Conservation (phyloP, 2,797 vertebrate genomes). For the Danio albolineatus region DNA sequence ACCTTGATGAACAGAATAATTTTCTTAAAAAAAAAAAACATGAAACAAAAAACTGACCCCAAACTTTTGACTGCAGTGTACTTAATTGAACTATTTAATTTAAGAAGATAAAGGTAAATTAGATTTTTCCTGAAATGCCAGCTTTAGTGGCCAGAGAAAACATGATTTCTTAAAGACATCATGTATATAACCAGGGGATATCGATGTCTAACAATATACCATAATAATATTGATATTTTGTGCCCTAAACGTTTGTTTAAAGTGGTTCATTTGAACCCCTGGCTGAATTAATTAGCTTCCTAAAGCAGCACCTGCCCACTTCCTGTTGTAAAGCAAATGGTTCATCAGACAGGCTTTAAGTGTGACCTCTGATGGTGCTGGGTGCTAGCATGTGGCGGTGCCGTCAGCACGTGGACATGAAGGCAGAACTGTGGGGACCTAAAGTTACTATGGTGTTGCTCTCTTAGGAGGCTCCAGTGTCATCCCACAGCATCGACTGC, state of each 20-base stretch:
- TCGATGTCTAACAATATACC: too few species aligned
- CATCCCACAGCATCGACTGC: slow-evolving; percentile 40
- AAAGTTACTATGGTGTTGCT: slow-evolving; percentile 57
- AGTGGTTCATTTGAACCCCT: background rate
- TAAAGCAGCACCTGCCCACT: slow-evolving; percentile 16
- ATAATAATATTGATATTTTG: background rate
- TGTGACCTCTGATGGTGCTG: slow-evolving; percentile 9
- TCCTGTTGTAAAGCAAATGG: slow-evolving; percentile 8
- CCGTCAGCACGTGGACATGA: background rate
- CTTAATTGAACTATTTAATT: background rate
- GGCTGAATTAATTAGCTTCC: slow-evolving; percentile 1
- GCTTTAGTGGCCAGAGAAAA: background rate
- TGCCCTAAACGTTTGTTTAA: background rate
- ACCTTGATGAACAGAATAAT: too few species aligned
- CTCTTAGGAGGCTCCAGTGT: slow-evolving; percentile 45
- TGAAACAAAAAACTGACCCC: too few species aligned
- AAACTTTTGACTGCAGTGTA: too few species aligned
- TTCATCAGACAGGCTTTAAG: slow-evolving; percentile 30
- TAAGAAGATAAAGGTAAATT: background rate
- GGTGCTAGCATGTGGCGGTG: slow-evolving; percentile 1
- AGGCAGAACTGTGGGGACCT: slow-evolving; percentile 22
- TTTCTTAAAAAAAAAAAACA: too few species aligned
- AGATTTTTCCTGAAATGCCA: background rate
- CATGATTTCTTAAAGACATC: background rate
- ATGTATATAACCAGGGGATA: too few species aligned